phyloP scores from a whole-genome alignment of 2,113 vertebrate species.

The Micronisus gabar region DNA sequence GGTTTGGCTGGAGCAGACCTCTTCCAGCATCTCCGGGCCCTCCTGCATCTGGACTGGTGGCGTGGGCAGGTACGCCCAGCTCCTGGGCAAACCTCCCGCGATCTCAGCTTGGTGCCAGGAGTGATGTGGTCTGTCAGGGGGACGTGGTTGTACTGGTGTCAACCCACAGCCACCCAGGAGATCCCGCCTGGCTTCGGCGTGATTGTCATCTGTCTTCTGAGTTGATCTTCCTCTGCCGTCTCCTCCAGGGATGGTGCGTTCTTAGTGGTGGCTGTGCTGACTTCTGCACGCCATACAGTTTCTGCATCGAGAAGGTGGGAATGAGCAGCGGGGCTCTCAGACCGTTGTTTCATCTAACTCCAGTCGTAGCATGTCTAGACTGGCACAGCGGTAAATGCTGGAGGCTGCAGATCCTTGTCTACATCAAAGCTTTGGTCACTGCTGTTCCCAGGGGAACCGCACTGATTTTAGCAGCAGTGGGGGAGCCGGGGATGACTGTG shows the following conservation, averaged over 20 bases:
- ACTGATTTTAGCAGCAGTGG: background rate
- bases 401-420: background rate
- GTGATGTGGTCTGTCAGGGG: background rate
- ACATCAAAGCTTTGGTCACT: background rate
- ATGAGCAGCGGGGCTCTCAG: background rate
- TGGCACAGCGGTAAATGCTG: background rate
- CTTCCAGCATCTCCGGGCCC: background rate
- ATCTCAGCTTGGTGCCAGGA: background rate
- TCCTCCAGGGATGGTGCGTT: accelerated
- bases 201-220: background rate
- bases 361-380: background rate
- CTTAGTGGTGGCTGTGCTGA: accelerated
- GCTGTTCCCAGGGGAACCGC: background rate
- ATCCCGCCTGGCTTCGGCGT: accelerated
- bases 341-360: background rate
- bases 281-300: background rate
- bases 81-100: background rate
- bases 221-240: background rate
- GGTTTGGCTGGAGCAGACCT: background rate
- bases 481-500: background rate
- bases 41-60: background rate
- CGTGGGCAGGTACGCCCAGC: accelerated
- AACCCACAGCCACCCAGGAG: background rate
- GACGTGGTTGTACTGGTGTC: background rate
- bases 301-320: background rate